phyloP scores from a whole-genome alignment of 1,140 invertebrate genomes.

The Drosophila pallidifrons region DNA sequence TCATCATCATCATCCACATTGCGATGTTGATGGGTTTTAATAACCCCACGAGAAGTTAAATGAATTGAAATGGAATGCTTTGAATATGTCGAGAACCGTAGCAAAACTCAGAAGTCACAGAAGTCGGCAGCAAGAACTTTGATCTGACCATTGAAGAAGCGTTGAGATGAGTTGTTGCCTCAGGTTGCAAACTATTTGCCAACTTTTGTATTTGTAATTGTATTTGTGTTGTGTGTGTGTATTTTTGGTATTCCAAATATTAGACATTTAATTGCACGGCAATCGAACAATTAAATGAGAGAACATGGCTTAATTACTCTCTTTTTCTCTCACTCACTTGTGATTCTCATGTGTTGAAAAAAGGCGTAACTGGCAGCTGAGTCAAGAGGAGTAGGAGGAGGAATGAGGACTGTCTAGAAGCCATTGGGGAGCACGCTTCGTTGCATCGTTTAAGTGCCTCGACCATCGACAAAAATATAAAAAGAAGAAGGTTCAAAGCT shows the following conservation, averaged over 20 bases:
- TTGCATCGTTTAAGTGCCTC: slow-evolving; percentile 76
- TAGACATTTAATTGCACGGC: slow-evolving; percentile 71
- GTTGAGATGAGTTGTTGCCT: not conserved
- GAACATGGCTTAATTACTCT: slow-evolving; percentile 77
- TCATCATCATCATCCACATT: not conserved
- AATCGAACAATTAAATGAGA: slow-evolving; percentile 78
- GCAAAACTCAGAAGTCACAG: slow-evolving; percentile 13
- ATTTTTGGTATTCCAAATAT: slow-evolving; percentile 71
- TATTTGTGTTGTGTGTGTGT: slow-evolving; percentile 14
- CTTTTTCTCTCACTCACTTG: slow-evolving; percentile 19
- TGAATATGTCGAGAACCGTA: slow-evolving; percentile 77
- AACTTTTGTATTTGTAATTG: slow-evolving; percentile 16
- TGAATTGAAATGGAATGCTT: slow-evolving; percentile 55
- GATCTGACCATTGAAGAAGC: slow-evolving; percentile 45
- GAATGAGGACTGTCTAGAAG: slow-evolving; percentile 5
- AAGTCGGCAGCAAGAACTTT: slow-evolving; percentile 56
- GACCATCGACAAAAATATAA: not conserved
- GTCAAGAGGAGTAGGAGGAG: slow-evolving; percentile 2
- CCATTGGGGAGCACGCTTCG: slow-evolving; percentile 71
- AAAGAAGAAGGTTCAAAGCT: slow-evolving; percentile 74
- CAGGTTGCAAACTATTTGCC: slow-evolving; percentile 7
- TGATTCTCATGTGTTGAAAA: slow-evolving; percentile 49
- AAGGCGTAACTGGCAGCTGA: slow-evolving; percentile 41
- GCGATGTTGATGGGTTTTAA: slow-evolving; percentile 61
- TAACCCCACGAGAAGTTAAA: slow-evolving; percentile 45